These are phyloP conservation scores for Anguilla japonica DNA, from an alignment of 2,113 vertebrate genomes.

Conservation along the genomic window DNA sequence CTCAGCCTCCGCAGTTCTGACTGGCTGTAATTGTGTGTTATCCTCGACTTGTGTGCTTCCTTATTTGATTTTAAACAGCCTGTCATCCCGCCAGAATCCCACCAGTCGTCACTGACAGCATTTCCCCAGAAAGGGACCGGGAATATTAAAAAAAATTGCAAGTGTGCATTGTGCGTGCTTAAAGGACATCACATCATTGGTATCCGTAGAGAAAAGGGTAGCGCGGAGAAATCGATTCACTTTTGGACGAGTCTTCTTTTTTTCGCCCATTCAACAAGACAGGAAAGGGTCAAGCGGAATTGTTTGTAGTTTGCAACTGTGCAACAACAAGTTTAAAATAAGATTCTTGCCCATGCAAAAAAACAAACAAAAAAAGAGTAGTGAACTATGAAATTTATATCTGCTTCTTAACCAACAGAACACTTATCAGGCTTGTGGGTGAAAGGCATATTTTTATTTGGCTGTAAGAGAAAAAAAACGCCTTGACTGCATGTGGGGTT, in stretches of 20 bases:
- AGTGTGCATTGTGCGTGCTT: too few species aligned
- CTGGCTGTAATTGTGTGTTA: constrained; percentile 35
- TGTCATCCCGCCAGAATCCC: not conserved
- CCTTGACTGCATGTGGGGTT: not conserved
- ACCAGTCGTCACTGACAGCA: not conserved
- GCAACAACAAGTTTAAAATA: not conserved
- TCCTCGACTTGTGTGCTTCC: constrained; percentile 27
- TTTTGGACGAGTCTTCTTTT: not conserved
- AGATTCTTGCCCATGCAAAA: not conserved
- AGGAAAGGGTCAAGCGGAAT: not conserved
- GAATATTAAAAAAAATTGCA: not conserved
- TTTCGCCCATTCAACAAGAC: not conserved
- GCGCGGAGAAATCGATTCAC: not conserved
- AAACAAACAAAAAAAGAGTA: not conserved
- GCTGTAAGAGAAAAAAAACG: not conserved
- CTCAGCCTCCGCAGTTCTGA: constrained; percentile 35
- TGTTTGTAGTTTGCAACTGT: not conserved
- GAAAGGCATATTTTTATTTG: not conserved
- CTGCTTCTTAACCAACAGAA: too few species aligned
- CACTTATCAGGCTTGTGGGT: not conserved
- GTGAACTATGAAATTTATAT: not conserved
- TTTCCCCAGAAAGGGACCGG: not conserved
- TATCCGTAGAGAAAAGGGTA: not conserved
- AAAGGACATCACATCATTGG: not conserved
- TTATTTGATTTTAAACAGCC: constrained; percentile 31